Conservation (phyloP, 2,888 invertebrate genomes). For the Amaurobius ferox region DNA sequence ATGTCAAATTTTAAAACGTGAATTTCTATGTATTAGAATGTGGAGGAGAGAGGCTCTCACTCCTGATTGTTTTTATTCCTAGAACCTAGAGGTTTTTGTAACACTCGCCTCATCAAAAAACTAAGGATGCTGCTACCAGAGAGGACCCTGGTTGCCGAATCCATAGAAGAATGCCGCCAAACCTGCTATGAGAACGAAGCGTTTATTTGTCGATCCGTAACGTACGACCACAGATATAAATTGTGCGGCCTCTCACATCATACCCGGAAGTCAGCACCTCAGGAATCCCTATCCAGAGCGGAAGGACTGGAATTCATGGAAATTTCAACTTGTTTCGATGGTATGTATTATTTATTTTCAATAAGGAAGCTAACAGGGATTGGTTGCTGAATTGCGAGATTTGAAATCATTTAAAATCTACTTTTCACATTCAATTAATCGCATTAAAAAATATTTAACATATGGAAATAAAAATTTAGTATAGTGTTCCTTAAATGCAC, state of each 20-base stretch:
- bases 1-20: no score
- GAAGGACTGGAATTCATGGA: constrained; percentile 65
- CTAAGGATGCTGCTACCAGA: constrained; percentile 58
- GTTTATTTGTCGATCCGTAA: constrained; percentile 77
- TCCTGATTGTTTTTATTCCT: background rate
- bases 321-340: constrained; percentile 72
- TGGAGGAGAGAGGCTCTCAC: no score
- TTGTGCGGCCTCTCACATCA: constrained; percentile 79
- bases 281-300: constrained; percentile 35
- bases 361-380: no score
- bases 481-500: no score
- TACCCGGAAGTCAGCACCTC: constrained; percentile 73
- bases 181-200: constrained; percentile 76
- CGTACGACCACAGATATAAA: constrained; percentile 49
- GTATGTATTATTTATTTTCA: no score
- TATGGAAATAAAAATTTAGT: no score
- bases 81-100: constrained; percentile 73
- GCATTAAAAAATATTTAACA: no score
- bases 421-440: no score
- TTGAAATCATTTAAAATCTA: no score
- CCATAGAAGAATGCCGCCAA: constrained; percentile 76
- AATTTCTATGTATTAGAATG: no score
- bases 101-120: constrained; percentile 57
- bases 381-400: no score
- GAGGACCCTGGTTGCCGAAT: constrained; percentile 75